phyloP scores from a whole-genome alignment of 2,113 vertebrate genomes.

The Chaenocephalus aceratus region DNA sequence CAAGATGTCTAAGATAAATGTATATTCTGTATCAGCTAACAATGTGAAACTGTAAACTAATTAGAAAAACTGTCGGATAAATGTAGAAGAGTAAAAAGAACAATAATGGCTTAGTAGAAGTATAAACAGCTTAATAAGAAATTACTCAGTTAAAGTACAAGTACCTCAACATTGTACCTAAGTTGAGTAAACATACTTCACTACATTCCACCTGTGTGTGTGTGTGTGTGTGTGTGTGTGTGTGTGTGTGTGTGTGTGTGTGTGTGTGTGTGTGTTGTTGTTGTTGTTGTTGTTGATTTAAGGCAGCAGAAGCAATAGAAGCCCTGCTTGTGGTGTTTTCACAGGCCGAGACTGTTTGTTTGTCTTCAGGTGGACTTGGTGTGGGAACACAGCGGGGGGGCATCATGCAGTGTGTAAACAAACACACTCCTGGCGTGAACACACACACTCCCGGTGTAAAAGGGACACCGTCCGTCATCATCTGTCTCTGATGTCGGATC shows the following conservation, averaged over 20 bases:
- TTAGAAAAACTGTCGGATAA: too few relatives aligned
- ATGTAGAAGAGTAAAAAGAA: too few relatives aligned
- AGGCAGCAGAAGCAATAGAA: slow-evolving; percentile 37
- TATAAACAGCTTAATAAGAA: too few relatives aligned
- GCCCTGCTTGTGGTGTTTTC: slow-evolving; percentile 43
- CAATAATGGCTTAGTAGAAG: too few relatives aligned
- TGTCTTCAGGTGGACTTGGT: slow-evolving; percentile 51
- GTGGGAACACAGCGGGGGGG: slow-evolving; percentile 47
- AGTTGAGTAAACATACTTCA: too few relatives aligned
- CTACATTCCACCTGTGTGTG: background rate
- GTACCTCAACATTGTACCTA: too few relatives aligned
- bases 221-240: slow-evolving; percentile 9
- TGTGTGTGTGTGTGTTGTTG: background rate
- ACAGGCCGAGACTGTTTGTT: slow-evolving; percentile 47
- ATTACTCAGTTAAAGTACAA: too few relatives aligned
- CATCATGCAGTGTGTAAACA: background rate
- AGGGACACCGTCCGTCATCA: slow-evolving; percentile 34
- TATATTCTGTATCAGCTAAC: too few relatives aligned
- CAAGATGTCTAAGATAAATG: too few relatives aligned
- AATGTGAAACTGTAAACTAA: too few relatives aligned
- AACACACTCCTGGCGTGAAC: slow-evolving; percentile 21
- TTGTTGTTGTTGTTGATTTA: slow-evolving; percentile 32
- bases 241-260: slow-evolving; percentile 1
- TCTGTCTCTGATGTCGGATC: background rate
- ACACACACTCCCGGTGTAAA: slow-evolving; percentile 28